These are phyloP conservation scores for Drosophila neoperkinsi DNA, from an alignment of 2,888 invertebrate genomes.

Conservation along the genomic window DNA sequence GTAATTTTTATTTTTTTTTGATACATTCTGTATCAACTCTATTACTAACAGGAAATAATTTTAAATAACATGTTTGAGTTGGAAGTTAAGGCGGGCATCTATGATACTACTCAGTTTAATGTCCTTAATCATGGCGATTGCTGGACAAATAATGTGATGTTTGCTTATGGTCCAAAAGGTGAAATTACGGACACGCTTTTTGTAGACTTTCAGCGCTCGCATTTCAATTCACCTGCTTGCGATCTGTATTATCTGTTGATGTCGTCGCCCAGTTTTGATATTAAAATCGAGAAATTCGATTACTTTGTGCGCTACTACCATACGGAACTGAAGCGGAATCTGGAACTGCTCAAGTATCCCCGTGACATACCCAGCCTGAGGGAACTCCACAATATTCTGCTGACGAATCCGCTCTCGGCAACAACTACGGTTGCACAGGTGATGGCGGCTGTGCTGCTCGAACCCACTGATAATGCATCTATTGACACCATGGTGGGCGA, in stretches of 20 bases:
- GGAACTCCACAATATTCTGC: slow-evolving; percentile 37
- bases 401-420: slow-evolving; percentile 37
- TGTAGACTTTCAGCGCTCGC: slow-evolving; percentile 75
- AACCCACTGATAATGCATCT: slow-evolving; percentile 63
- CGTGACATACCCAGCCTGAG: slow-evolving; percentile 64
- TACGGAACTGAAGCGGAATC: slow-evolving; percentile 60
- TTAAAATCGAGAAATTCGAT: slow-evolving; percentile 81
- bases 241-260: slow-evolving; percentile 79
- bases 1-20: background rate
- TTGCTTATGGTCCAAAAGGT: slow-evolving; percentile 62
- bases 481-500: slow-evolving; percentile 49
- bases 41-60: slow-evolving; percentile 10
- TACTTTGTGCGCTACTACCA: slow-evolving; percentile 81
- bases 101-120: slow-evolving; percentile 62
- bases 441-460: slow-evolving; percentile 63
- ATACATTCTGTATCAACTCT: background rate
- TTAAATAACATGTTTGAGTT: background rate
- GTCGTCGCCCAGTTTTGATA: slow-evolving; percentile 76
- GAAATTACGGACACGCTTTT: slow-evolving; percentile 66
- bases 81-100: slow-evolving; percentile 9
- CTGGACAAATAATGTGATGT: slow-evolving; percentile 82
- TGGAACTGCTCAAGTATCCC: slow-evolving; percentile 66
- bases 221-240: slow-evolving; percentile 72
- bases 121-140: slow-evolving; percentile 81
- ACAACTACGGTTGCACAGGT: slow-evolving; percentile 33